Evolutionary conservation across 2,797 vertebrate genomes (phyloP), one percentile per base, ranked within the genome.

Genomic region (Characodon lateralis): DNA sequence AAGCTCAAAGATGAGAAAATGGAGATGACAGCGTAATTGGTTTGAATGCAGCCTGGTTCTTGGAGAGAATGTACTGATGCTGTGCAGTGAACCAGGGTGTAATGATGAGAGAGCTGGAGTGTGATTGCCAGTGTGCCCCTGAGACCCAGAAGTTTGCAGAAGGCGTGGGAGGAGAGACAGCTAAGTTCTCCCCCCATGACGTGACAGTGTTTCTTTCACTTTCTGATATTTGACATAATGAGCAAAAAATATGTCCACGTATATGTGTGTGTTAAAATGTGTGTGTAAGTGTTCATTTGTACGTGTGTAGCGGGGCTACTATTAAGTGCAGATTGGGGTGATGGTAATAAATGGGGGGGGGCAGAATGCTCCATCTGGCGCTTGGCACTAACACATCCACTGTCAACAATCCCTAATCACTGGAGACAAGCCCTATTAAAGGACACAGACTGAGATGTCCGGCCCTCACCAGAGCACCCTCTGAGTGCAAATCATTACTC

Each of bases 321-420:
- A 26, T 74, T 74, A 73, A 66, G 81, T 63, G 53, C 71, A 63
- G 71, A 76, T 78, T 76, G 78, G 79, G 65, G 83, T 77, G 80
- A 76, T 83, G 80, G 84, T 90, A 92, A 91, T 90, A 90, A 89
- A 93, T 66, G 26, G 76, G 58, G 79, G 82, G 85, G 79, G 80
- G 81, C 74, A 41, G 72, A 78, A 73, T 68, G 72, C 74, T 79
- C 76, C 73, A 83, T 86, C 90, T 90, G 90, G 87, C 87, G 87
- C 85, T 65, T 72, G 88, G 88, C 89, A 83, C 82, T 85, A 84
- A 89, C 86, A 89, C 87, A 88, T 89, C 71, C 78, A 78, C 83
- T 89, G 93, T 93, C 92, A 93, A 92, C 92, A 91, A 88, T 88
- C 83, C 78, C 88, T 94, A 94, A 95, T 94, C 90, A 90, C 80